Evolutionary conservation across 2,888 invertebrate species (phyloP), one percentile per base, ranked within the genome.

Genomic region (Eupithecia pulchellata): DNA sequence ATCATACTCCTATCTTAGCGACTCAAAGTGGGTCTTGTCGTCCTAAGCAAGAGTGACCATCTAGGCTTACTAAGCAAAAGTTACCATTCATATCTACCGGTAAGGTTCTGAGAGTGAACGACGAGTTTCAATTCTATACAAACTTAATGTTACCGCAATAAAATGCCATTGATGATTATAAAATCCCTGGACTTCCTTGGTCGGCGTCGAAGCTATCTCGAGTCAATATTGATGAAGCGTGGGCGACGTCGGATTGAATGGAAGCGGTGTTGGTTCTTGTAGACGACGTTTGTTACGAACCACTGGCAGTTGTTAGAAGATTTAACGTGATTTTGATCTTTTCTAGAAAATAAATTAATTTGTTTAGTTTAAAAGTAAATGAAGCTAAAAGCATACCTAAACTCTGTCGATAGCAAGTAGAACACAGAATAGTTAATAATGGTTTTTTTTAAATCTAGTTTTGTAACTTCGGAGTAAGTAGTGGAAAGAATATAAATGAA

Each of bases 221-320:
- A 76, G 81, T 90, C 84, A 93, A 94, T 93, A 92, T 94, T 93
- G 86, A 90, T 84, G 62, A 78, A 88, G 90, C 90, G 93, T 94
- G 91, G 93, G 93, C 82, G 90, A 82, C 83, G 83, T 84, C 86
- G 85, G 88, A 89, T 87, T 87, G 86, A 85, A 85, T 80, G 86
- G 25, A 72, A 69, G 57, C 60, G 62, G 67, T 64, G 52, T 20
- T 32, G 60, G 69, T 57, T 36, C 67, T 71, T 68, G 60, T 64
- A 71, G 55, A 71, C 39, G 64, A 70, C 6, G 17, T 34, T 25
- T 34, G 47, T 8, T 11, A 29, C 29, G 29, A 29, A 6, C 14
- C 17, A 0, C 57, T 14, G 29, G 29, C 29, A 57, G 27, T 17
- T 57, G 29, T 6, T 4, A 17, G 27, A 17, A 4, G 29, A 8